A percentile compares a stretch with the other conserved stretches of the same genome.
These are phyloP conservation scores for Drosophila kanekoi DNA, from an alignment of 2,888 invertebrate species.

Conservation along the genomic window DNA sequence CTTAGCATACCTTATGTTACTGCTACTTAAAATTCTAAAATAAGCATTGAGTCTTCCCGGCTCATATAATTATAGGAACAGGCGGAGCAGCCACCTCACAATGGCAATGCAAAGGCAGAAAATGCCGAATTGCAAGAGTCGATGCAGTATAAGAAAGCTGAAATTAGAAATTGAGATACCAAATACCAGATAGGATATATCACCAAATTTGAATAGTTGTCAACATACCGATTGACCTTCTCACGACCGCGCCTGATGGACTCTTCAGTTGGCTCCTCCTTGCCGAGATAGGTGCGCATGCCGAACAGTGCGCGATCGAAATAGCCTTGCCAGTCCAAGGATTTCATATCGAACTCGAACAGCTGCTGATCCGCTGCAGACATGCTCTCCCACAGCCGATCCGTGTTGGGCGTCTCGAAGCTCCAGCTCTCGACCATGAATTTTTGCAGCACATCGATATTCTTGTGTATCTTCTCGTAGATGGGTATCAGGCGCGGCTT, in stretches of 20 bases:
- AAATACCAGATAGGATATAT: too few species aligned
- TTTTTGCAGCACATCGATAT: conserved; percentile 89
- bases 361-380: conserved; percentile 85
- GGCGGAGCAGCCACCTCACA: conserved; percentile 1
- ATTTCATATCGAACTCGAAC: conserved; percentile 91
- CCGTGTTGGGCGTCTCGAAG: conserved; percentile 88
- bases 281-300: conserved; percentile 90
- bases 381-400: conserved; percentile 84
- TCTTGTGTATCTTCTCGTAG: conserved; percentile 92
- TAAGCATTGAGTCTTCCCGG: too few species aligned
- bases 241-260: conserved; percentile 88
- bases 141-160: conserved; percentile 72
- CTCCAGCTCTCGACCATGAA: conserved; percentile 91
- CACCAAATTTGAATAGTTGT: too few species aligned
- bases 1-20: too few species aligned
- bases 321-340: conserved; percentile 88
- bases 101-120: conserved; percentile 31
- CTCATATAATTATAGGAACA: too few species aligned
- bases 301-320: conserved; percentile 88
- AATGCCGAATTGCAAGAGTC: conserved; percentile 56
- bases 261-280: conserved; percentile 88
- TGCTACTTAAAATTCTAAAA: too few species aligned
- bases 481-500: conserved; percentile 87
- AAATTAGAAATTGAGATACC: not conserved
- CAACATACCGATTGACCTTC: conserved; percentile 87